A percentile compares a stretch with the other conserved stretches of the same genome.
These are phyloP conservation scores for Drosophila mimica DNA, from an alignment of 2,888 invertebrate species.

Conservation along the genomic window DNA sequence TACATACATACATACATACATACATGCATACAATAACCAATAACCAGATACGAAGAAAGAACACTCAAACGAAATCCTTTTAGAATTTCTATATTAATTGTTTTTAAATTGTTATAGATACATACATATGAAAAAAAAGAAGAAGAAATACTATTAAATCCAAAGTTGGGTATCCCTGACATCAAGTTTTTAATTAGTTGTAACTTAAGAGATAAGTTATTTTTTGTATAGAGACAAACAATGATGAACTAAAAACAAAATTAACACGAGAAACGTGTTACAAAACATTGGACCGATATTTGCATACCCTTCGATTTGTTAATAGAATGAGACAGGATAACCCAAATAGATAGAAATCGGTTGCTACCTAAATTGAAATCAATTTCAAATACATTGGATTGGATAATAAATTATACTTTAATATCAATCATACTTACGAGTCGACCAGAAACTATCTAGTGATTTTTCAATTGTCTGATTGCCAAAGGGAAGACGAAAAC, in stretches of 20 bases:
- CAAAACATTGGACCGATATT: slow-evolving; percentile 30
- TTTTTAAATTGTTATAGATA: slow-evolving; percentile 42
- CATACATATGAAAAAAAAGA: slow-evolving; percentile 2
- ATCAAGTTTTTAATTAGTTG: slow-evolving; percentile 72
- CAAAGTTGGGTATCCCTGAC: slow-evolving; percentile 38
- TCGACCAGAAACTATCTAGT: background rate
- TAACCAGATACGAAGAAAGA: background rate
- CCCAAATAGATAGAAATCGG: background rate
- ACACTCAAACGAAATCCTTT: slow-evolving; percentile 31
- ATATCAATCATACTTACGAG: background rate
- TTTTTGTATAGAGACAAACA: slow-evolving; percentile 54
- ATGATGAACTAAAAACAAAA: slow-evolving; percentile 2
- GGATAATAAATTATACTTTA: background rate
- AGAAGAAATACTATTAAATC: background rate
- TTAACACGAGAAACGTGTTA: slow-evolving; percentile 17
- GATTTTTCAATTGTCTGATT: background rate
- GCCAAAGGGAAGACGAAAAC: slow-evolving; percentile 3
- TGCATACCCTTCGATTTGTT: slow-evolving; percentile 36
- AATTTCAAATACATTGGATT: background rate
- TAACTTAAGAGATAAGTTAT: slow-evolving; percentile 56
- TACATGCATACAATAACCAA: background rate
- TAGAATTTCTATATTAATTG: slow-evolving; percentile 47
- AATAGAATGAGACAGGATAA: background rate
- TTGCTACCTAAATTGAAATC: background rate
- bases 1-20: slow-evolving; percentile 3